Percentiles rank a stretch among this genome's conserved stretches.
phyloP scores from a whole-genome alignment of 2,113 vertebrate genomes.

The Dicrurus megarhynchus region DNA sequence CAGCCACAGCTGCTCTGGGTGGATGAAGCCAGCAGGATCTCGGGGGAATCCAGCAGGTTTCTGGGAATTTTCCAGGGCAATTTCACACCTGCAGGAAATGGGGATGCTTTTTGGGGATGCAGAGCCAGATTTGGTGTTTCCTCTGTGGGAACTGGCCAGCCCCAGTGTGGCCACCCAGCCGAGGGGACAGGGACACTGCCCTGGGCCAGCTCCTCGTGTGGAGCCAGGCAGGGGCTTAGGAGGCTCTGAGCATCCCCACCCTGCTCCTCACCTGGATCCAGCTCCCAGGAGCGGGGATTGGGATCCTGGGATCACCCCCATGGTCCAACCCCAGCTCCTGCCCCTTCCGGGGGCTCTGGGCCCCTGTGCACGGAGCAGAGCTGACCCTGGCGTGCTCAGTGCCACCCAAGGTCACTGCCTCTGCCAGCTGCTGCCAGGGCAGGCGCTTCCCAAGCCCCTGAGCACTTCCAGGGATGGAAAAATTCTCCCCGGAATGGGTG shows the following conservation, averaged over 20 bases:
- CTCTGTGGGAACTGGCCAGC: neutral
- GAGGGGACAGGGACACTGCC: neutral
- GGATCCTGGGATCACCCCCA: neutral
- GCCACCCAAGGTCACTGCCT: neutral
- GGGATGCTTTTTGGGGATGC: too few relatives aligned
- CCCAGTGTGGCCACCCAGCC: neutral
- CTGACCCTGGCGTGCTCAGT: rapidly evolving
- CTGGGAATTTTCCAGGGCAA: neutral
- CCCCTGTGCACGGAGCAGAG: neutral
- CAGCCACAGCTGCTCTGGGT: neutral
- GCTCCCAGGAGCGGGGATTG: neutral
- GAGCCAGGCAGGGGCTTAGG: neutral
- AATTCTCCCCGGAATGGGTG: neutral
- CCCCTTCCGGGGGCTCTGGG: neutral
- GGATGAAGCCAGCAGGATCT: neutral
- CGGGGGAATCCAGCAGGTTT: neutral
- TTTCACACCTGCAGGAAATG: neutral
- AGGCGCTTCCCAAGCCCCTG: neutral
- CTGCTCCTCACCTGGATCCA: neutral
- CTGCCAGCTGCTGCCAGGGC: neutral
- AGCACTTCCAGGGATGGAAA: neutral
- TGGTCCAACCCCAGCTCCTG: neutral
- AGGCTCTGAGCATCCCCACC: neutral
- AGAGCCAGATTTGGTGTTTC: neutral
- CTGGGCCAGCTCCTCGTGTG: rapidly evolving